A percentile compares a stretch with the other conserved stretches of the same genome.
These are phyloP conservation scores for Malachius bipustulatus DNA, from an alignment of 2,888 invertebrate species.

Conservation along the genomic window DNA sequence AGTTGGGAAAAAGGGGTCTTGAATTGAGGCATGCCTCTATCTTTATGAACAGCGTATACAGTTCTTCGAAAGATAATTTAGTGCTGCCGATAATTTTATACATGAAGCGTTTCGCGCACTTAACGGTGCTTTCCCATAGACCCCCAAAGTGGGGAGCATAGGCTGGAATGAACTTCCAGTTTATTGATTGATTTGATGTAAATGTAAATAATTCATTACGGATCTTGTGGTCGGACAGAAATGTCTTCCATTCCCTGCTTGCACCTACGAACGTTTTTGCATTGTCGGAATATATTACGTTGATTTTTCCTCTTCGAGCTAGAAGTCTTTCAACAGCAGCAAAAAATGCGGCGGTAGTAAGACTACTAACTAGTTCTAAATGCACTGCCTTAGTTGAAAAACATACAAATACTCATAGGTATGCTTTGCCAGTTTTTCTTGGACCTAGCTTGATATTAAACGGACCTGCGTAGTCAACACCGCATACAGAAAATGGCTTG, in stretches of 20 bases:
- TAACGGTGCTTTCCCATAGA: background rate
- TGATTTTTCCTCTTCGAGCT: background rate
- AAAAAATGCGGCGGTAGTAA: background rate
- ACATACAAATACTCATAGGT: background rate
- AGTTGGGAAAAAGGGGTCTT: too few species aligned
- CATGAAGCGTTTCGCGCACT: background rate
- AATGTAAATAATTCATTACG: background rate
- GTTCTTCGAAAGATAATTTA: background rate
- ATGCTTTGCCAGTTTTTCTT: background rate
- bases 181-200: background rate
- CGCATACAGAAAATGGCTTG: background rate
- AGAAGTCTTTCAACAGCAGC: background rate
- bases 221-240: background rate
- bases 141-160: background rate
- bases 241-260: background rate
- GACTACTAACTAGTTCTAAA: background rate
- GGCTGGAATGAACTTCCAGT: background rate
- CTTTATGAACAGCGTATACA: background rate
- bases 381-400: background rate
- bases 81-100: background rate
- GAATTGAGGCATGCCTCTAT: too few species aligned
- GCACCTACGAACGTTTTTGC: background rate
- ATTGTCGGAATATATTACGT: background rate
- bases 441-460: background rate
- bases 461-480: background rate